Percentiles rank a stretch among this genome's conserved stretches.
phyloP scores from a whole-genome alignment of 2,113 vertebrate genomes.

The Oceanodroma tethys region DNA sequence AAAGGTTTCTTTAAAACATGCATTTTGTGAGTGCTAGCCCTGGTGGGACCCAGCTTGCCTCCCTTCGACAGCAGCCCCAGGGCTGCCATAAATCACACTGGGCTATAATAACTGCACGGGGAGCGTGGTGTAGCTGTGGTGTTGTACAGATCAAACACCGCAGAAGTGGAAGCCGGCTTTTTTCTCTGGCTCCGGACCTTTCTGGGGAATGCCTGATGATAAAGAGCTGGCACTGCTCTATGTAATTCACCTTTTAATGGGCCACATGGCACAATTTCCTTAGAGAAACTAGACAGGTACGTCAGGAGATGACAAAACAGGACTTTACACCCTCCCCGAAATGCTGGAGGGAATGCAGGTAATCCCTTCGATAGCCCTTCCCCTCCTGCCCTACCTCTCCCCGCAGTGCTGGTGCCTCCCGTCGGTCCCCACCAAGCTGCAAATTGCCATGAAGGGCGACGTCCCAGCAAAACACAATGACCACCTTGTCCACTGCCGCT shows the following conservation, averaged over 20 bases:
- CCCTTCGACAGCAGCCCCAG: neutral
- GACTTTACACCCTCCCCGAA: neutral
- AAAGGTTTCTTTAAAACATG: neutral
- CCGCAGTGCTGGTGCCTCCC: neutral
- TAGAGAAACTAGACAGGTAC: neutral
- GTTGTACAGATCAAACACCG: neutral
- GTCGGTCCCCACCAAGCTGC: neutral
- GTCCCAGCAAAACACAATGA: neutral
- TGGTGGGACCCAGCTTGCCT: neutral
- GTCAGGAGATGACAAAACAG: neutral
- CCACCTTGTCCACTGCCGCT: neutral
- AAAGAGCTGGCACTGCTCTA: neutral
- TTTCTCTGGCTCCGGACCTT: neutral
- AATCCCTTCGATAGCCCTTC: neutral
- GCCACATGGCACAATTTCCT: neutral
- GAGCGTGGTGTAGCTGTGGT: rapidly evolving
- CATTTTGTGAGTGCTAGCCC: neutral
- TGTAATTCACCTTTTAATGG: neutral
- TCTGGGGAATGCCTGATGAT: neutral
- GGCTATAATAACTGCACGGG: neutral
- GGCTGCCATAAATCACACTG: neutral
- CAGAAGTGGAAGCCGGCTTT: neutral
- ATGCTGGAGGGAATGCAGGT: neutral
- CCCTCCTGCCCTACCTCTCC: neutral
- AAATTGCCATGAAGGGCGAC: neutral